Percentiles rank a stretch among this genome's conserved stretches.
Evolutionary conservation across 2,797 vertebrate genomes (phyloP).

Genomic region (Lagocephalus sceleratus): DNA sequence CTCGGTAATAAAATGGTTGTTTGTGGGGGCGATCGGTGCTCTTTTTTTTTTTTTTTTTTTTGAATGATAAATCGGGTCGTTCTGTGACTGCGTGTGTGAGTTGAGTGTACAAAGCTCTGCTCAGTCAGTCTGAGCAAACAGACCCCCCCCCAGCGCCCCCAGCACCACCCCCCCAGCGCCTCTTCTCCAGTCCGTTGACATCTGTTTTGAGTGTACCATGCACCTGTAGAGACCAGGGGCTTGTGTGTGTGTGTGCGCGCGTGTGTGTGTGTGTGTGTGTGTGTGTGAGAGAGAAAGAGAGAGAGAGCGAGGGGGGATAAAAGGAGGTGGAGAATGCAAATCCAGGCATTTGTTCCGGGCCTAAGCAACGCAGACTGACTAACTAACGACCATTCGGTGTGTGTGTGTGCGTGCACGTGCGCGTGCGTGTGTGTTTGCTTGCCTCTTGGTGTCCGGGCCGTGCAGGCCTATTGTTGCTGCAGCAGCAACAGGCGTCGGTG

Average conservation of each 20-base stretch:
- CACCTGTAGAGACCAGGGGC: slow-evolving; percentile 85
- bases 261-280: slow-evolving; percentile 13
- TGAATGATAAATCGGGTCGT: slow-evolving; percentile 22
- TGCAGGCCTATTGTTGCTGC: slow-evolving; percentile 84
- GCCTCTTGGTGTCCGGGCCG: slow-evolving; percentile 79
- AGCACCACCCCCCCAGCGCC: neutral
- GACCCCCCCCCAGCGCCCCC: slow-evolving; percentile 37
- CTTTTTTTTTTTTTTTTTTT: neutral
- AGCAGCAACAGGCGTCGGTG: slow-evolving; percentile 90
- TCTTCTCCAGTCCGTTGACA: slow-evolving; percentile 83
- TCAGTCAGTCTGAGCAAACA: slow-evolving; percentile 83
- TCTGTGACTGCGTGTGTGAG: slow-evolving; percentile 43
- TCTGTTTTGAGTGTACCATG: slow-evolving; percentile 91
- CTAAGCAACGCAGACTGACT: slow-evolving; percentile 64
- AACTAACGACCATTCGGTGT: slow-evolving; percentile 84
- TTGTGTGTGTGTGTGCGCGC: slow-evolving; percentile 54
- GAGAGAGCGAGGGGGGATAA: slow-evolving; percentile 8
- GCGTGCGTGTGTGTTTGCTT: slow-evolving; percentile 47
- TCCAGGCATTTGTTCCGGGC: slow-evolving; percentile 73
- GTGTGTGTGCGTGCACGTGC: slow-evolving; percentile 28
- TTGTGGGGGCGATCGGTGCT: neutral
- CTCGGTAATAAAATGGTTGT: no score
- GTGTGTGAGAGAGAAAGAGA: neutral
- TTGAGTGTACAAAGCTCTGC: slow-evolving; percentile 73
- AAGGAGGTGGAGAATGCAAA: slow-evolving; percentile 80